Evolutionary conservation across 2,113 vertebrate genomes (phyloP), one percentile per base, ranked within the genome.

Genomic region (Cygnus atratus): DNA sequence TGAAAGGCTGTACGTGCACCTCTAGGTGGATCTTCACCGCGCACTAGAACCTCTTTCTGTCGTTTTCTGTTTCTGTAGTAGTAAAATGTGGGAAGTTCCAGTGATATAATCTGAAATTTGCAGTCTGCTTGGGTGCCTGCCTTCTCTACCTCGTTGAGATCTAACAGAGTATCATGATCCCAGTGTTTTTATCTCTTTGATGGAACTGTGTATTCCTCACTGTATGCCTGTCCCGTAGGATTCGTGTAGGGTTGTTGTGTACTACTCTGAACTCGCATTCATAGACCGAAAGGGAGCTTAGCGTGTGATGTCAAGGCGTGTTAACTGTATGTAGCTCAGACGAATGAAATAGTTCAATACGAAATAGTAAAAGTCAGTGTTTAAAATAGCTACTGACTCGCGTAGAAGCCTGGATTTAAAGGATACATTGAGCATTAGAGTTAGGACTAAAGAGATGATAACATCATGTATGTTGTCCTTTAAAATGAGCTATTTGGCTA

Each of bases 61-160:
- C 57, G 39, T 88, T 52, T 52, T 29, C 54, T 91, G 25, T 84
- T 91, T 82, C 92, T 91, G 24, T 78, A 44, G 87, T 88, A 66
- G 65, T 78, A 67, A 73, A 85, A 95, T 31, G 71, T 63, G 78
- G 87, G 91, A 89, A 81, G 88, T 88, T 91, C 57, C 55, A 80
- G 3, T 89, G 94, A 96, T 97, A 87, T 87, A 79, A 79, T 92
- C 79, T 71, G 95, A 96, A 96, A 97, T 93, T 57, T 37, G 86
- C 93, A n/a, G 39, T 75, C 73, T 87, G 28, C 62, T 78, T 62
- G 8, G 52, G 52, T 89, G 44, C 31, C 44, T 70, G 61, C 65
- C 66, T 87, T 50, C 61, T 77, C 19, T 33, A 24, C 78, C 29
- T 58, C 61, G 41, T 68, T 54, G 55, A 80, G 26, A 48, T 92